Evolutionary conservation across 2,797 vertebrate genomes (phyloP).

Genomic region (Eutrigla gurnardus): DNA sequence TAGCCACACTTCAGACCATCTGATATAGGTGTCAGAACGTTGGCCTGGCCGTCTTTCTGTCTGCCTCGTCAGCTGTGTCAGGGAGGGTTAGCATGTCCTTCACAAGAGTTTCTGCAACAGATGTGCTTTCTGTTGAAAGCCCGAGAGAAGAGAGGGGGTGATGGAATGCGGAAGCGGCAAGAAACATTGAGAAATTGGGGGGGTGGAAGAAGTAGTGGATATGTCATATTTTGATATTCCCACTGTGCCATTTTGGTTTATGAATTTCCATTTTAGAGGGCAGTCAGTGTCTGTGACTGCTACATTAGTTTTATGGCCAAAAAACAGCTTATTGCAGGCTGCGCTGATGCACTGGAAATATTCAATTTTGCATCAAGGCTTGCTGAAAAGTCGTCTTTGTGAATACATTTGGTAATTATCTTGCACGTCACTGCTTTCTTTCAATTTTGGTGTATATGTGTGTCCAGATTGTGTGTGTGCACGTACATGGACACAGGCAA

Average conservation of each 20-base stretch:
- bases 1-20: neutral
- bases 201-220: constrained; percentile 34
- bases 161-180: constrained; percentile 1
- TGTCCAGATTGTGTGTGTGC: rapidly evolving
- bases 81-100: constrained; percentile 60
- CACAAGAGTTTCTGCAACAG: constrained; percentile 52
- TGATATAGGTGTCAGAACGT: constrained; percentile 13
- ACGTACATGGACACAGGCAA: neutral
- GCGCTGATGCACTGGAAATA: constrained; percentile 17
- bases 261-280: constrained; percentile 78
- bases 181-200: constrained; percentile 15
- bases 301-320: constrained; percentile 65
- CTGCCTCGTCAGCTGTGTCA: constrained; percentile 55
- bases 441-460: neutral
- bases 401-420: constrained; percentile 32
- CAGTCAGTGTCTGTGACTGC: constrained; percentile 63
- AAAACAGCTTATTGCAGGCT: constrained; percentile 59
- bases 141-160: constrained; percentile 41
- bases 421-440: constrained; percentile 19
- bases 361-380: constrained; percentile 31
- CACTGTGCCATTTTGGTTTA: constrained; percentile 65
- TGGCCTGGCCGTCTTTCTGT: constrained; percentile 30
- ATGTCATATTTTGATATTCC: constrained; percentile 73
- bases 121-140: constrained; percentile 59
- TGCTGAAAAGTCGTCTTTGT: constrained; percentile 44